Evolutionary conservation across 2,113 vertebrate species (phyloP).

Genomic region (Chamaea fasciata): DNA sequence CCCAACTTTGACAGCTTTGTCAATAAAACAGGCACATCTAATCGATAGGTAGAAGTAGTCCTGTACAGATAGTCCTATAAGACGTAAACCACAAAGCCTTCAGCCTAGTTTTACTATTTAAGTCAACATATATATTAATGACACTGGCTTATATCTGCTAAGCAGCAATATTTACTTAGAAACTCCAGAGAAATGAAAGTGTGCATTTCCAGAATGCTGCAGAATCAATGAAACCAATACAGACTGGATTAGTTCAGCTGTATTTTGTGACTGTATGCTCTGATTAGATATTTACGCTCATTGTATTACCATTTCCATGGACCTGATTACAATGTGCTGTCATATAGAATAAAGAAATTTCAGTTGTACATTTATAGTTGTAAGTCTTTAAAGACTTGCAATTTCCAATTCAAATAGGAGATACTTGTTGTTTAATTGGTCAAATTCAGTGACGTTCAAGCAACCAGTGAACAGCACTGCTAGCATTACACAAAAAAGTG

Average conservation of each 20-base stretch:
- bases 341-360: not conserved
- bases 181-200: not conserved
- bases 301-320: not conserved
- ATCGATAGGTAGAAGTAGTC: not conserved
- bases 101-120: not conserved
- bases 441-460: not conserved
- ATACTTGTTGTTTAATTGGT: not conserved
- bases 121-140: not conserved
- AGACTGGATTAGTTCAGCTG: not conserved
- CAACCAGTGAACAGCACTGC: not conserved
- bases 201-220: not conserved
- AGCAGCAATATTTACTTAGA: not conserved
- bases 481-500: not conserved
- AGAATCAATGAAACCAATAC: not conserved
- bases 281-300: not conserved
- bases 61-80: not conserved
- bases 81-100: not conserved
- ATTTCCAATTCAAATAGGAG: not conserved
- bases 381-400: not conserved
- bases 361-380: not conserved
- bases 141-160: not conserved
- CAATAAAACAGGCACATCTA: not conserved
- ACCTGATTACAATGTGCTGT: not conserved
- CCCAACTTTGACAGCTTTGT: not conserved
- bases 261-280: not conserved